Percentiles rank a stretch among this genome's conserved stretches.
These are phyloP conservation scores for Zygothrica quintamaculata DNA, from an alignment of 2,888 invertebrate genomes.

Conservation along the genomic window DNA sequence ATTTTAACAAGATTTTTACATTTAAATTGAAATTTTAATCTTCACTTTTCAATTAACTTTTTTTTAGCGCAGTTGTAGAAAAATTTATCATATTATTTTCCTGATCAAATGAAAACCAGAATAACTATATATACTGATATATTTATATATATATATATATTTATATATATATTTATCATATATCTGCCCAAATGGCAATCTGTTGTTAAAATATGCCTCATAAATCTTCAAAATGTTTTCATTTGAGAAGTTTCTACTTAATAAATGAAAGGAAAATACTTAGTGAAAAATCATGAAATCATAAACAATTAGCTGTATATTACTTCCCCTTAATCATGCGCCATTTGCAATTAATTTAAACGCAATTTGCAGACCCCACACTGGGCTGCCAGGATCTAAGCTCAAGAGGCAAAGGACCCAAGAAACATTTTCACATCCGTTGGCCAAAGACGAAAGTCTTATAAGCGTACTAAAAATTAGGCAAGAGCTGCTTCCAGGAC, in stretches of 20 bases:
- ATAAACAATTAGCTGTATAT: conserved; percentile 75
- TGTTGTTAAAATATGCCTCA: background rate
- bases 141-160: too few relatives aligned
- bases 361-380: conserved; percentile 74
- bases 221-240: background rate
- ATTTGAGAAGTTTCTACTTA: background rate
- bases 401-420: conserved; percentile 30
- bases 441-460: conserved; percentile 62
- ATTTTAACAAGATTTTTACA: too few relatives aligned
- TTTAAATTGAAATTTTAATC: background rate
- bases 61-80: too few relatives aligned
- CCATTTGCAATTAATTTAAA: conserved; percentile 79
- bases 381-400: conserved; percentile 48
- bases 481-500: conserved; percentile 49
- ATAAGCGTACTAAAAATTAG: conserved; percentile 58
- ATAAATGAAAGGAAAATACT: conserved; percentile 28
- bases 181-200: too few relatives aligned
- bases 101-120: too few relatives aligned
- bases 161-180: too few relatives aligned
- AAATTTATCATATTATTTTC: too few relatives aligned
- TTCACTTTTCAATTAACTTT: too few relatives aligned
- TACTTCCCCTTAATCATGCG: conserved; percentile 79
- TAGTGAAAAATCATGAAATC: conserved; percentile 66
- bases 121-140: too few relatives aligned
- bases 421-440: conserved; percentile 61